Percentiles rank a stretch among this genome's conserved stretches.
phyloP scores from a whole-genome alignment of 2,113 vertebrate genomes.

The Nothoprocta pentlandii region DNA sequence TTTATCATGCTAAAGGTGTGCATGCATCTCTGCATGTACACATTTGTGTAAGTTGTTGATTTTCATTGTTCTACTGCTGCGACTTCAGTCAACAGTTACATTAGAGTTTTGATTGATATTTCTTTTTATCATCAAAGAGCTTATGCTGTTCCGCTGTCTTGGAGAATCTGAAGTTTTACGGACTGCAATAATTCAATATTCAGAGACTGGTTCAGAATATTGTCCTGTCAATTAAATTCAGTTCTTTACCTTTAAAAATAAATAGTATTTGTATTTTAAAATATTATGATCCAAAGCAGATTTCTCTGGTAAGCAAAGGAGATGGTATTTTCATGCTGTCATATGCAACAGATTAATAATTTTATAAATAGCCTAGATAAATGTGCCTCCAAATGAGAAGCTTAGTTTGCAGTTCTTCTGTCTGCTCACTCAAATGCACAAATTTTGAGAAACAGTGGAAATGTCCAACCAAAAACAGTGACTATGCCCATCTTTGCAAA shows the following conservation, averaged over 20 bases:
- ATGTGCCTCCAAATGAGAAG: neutral
- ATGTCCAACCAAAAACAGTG: neutral
- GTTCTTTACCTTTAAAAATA: neutral
- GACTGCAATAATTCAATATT: neutral
- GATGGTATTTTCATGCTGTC: neutral
- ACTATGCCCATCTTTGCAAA: neutral
- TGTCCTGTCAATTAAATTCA: neutral
- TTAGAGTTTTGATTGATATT: neutral
- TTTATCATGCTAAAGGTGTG: neutral
- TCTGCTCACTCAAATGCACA: neutral
- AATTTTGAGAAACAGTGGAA: neutral
- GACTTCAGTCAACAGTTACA: fast-evolving
- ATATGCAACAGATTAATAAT: neutral
- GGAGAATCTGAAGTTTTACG: neutral
- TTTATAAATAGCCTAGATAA: neutral
- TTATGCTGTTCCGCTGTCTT: neutral
- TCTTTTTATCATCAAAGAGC: neutral
- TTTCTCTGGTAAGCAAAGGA: neutral
- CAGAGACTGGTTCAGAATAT: neutral
- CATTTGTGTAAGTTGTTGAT: fast-evolving
- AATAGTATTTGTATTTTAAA: neutral
- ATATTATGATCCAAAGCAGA: neutral
- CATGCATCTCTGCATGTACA: fast-evolving
- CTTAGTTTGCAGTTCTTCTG: neutral
- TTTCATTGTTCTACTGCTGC: neutral